Conservation (phyloP, 2,888 invertebrate genomes). For the Agonum fuliginosum region DNA sequence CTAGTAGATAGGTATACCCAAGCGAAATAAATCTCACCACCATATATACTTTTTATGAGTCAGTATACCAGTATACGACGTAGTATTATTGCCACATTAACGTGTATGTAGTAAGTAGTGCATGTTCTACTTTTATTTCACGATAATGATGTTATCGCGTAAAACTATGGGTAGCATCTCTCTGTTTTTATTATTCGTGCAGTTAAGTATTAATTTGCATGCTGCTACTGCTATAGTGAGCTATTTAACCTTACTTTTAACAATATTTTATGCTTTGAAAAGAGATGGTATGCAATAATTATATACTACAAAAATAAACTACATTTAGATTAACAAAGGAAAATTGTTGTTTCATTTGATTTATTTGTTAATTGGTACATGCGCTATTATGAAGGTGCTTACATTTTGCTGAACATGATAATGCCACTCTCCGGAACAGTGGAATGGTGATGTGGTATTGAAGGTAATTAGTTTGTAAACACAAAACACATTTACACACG, state of each 20-base stretch:
- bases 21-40: background rate
- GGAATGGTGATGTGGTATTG: too few species aligned
- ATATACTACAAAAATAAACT: too few species aligned
- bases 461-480: too few species aligned
- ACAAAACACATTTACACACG: too few species aligned
- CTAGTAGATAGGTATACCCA: background rate
- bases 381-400: too few species aligned
- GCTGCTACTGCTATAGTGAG: background rate
- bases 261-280: background rate
- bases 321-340: too few species aligned
- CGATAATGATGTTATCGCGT: slow-evolving; percentile 26
- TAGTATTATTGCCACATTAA: too few species aligned
- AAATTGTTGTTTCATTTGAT: too few species aligned
- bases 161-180: background rate
- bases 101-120: background rate
- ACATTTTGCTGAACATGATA: too few species aligned
- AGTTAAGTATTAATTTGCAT: slow-evolving; percentile 30
- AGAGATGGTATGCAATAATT: too few species aligned
- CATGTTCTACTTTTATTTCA: slow-evolving; percentile 12
- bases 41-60: background rate
- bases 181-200: background rate
- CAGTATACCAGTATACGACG: background rate
- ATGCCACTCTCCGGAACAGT: too few species aligned
- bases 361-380: background rate
- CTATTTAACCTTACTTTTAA: too few species aligned